Base-by-base conservation (phyloP, 1,140 invertebrate genomes). In the Chrysopa pallens region DNA sequence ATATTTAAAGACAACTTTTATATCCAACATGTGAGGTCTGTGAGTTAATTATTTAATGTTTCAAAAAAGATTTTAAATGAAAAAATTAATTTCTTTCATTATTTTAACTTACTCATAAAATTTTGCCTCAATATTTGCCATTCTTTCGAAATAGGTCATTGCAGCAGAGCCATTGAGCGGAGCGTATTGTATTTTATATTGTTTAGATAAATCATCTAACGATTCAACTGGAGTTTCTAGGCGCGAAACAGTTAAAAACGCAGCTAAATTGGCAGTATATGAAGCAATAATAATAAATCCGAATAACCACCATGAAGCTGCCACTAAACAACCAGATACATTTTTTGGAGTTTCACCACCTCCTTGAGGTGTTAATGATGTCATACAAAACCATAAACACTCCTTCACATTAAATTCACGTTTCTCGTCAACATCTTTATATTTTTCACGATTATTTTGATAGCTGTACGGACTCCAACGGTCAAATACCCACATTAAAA, bases 321-420 rank as follows among this genome's bases (percentile, higher is more conserved):
- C 92, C 0, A 96, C 80, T 1, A 96, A 65, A 44, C 90, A 70
- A 0, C 91, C 92, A 0, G 88, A 94, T 0, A 95, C 63, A 63
- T 92, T 92, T 56, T 91, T 90, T 0, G 94, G 94, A 0, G 93
- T 92, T 62, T 98, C 93, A 1, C 93, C 93, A 4, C 90, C 90
- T 0, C 89, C 87, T 68, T 96, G 92, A 0, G 92, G 92, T 0
- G 92, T 97, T 6, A 97, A 58, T 1, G 91, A 96, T 14, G 92
- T 97, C 90, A 98, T 96, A 55, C 93, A 97, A 60, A 98, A 98
- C 93, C 94, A 97, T 0, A 97, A 67, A 56, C 90, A 94, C 63
- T 97, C 93, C 55, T 95, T 95, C 3, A 97, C 63, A 14, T 82
- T 92, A 52, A 98, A 98, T 53, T 92, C 85, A 9, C 93, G 65